Evolutionary conservation across 2,888 invertebrate genomes (phyloP), one percentile per base, ranked within the genome.

Genomic region (Andrena hattorfiana): DNA sequence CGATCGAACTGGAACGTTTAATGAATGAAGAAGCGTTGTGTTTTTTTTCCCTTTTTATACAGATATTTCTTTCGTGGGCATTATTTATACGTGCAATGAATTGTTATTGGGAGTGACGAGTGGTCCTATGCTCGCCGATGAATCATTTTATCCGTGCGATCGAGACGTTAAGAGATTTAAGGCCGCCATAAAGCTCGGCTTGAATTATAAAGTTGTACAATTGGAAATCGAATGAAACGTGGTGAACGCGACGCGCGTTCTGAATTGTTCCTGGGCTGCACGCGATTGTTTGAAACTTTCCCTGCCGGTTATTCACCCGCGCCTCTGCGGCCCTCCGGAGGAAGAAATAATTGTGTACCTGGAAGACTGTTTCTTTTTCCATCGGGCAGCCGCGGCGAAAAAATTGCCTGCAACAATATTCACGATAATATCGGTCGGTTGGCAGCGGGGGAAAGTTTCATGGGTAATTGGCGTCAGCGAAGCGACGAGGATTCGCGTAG

Each of bases 271-370:
- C 48, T 71, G 20, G 66, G 49, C 69, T 28, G 77, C 86, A 86
- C 86, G 87, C 86, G 87, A 86, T 79, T 84, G 71, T 73, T 73
- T 35, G 42, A 74, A 86, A 78, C 72, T 75, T 78, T 76, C 54
- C 26, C 23, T 56, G 48, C 42, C 59, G 82, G 81, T 81, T 84
- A 63, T 76, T 81, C 84, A 79, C 74, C 77, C 78, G 49, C 51
- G 49, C 51, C 60, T 63, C 66, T 64, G 67, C 13, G 59, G 28
- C 62, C 68, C 72, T 73, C 51, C 56, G 48, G 68, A 74, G 69
- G 64, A 84, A 84, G 78, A 78, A 84, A 85, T 87, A 86, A 87
- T 86, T 84, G 84, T 71, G 73, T 83, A 84, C 84, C 77, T 75
- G 79, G 82, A 87, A 87, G 75, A 70, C 77, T 26, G 70, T 83